Percentiles rank a stretch among this genome's conserved stretches.
Conservation (phyloP, 2,113 vertebrate genomes). For the Grantiella picta region DNA sequence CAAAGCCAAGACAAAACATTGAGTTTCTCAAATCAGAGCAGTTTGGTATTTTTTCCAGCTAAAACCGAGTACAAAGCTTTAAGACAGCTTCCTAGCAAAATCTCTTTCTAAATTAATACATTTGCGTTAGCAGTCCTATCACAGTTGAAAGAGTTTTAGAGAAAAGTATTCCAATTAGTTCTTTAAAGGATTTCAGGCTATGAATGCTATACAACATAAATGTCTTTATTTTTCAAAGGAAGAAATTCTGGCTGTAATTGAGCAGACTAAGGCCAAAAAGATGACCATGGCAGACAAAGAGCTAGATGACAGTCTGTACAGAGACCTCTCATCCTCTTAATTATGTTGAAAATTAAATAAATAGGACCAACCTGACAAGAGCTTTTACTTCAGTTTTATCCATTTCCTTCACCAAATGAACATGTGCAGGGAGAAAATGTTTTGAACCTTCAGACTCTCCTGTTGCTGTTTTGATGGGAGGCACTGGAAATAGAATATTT, state of each 20-base stretch:
- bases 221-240: neutral
- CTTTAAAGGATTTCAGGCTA: neutral
- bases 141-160: neutral
- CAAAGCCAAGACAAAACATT: neutral
- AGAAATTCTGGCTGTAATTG: neutral
- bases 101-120: neutral
- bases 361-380: slow-evolving; percentile 50
- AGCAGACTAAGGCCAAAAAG: neutral
- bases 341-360: neutral
- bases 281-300: neutral
- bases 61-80: neutral
- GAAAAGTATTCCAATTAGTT: neutral
- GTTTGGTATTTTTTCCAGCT: neutral
- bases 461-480: slow-evolving; percentile 64
- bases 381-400: neutral
- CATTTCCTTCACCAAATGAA: slow-evolving; percentile 48
- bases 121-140: neutral
- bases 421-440: slow-evolving; percentile 41
- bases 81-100: neutral
- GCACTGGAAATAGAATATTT: slow-evolving; percentile 61
- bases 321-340: neutral
- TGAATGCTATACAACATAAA: neutral
- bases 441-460: slow-evolving; percentile 14
- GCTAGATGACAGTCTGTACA: neutral
- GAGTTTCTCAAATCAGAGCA: neutral